Percentiles rank a stretch among this genome's conserved stretches.
phyloP scores from a whole-genome alignment of 2,113 vertebrate genomes.

The Tachysurus vachellii region DNA sequence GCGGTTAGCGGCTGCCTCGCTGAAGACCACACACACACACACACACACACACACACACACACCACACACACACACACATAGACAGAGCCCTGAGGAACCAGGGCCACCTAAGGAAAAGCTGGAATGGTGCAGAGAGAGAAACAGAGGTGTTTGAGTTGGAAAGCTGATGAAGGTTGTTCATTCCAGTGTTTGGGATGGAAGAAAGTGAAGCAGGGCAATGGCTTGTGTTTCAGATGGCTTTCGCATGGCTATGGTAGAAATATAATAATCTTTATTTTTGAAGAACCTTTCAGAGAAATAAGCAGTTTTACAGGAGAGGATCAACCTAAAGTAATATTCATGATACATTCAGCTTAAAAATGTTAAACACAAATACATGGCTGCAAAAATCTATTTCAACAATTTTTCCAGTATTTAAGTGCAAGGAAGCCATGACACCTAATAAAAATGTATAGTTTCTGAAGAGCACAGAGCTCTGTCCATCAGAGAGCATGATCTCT shows the following conservation, averaged over 20 bases:
- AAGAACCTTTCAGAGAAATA: background rate
- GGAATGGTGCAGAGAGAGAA: slow-evolving; percentile 20
- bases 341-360: background rate
- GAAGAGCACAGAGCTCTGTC: background rate
- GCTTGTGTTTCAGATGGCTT: slow-evolving; percentile 29
- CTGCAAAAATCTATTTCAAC: background rate
- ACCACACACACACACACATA: background rate
- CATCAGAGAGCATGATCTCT: background rate
- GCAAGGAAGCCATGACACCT: background rate
- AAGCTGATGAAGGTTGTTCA: slow-evolving; percentile 29
- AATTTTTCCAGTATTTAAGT: background rate
- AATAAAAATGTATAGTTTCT: background rate
- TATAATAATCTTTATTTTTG: slow-evolving; percentile 13
- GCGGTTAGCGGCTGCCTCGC: slow-evolving; percentile 39
- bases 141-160: slow-evolving; percentile 54
- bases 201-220: slow-evolving; percentile 4
- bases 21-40: slow-evolving; percentile 55
- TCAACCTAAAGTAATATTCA: background rate
- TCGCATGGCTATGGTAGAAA: slow-evolving; percentile 9
- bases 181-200: slow-evolving; percentile 29
- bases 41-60: slow-evolving; percentile 16
- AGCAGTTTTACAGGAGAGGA: background rate
- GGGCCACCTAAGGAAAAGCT: slow-evolving; percentile 50
- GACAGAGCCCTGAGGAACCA: slow-evolving; percentile 34
- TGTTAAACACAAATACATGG: background rate